Base-by-base conservation (phyloP, 2,888 invertebrate species). In the Campaea margaritaria region DNA sequence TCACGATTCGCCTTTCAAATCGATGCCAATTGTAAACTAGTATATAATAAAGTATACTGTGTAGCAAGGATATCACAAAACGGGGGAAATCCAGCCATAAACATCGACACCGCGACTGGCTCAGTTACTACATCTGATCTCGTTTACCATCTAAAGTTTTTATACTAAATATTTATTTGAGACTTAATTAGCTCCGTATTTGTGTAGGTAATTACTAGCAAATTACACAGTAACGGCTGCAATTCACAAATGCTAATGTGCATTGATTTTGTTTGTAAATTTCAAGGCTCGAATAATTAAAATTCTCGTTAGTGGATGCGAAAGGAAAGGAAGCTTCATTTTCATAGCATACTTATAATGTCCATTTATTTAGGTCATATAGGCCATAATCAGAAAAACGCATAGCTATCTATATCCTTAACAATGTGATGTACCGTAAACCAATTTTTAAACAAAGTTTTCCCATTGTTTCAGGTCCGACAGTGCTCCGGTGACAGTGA, bases 1-100 rank as follows among this genome's bases (percentile, higher is more conserved):
- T 88, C 91, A 90, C 90, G 91, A 91, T 79, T 88, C 80, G 80
- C 91, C 89, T 90, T 91, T 91, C 87, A 85, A 90, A 84, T 80
- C 75, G 78, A 83, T 88, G 85, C 85, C 87, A 88, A 89, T 88
- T 86, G 80, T 84, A 76, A 80, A 79, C 77, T 76, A 72, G n/a
- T n/a, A n/a, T n/a, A n/a, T n/a, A n/a, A n/a, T n/a, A n/a, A n/a
- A n/a, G n/a, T n/a, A n/a, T n/a, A n/a, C n/a, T n/a, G n/a, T n/a
- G n/a, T n/a, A n/a, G 86, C 87, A 86, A 89, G 87, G 88, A 89
- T 88, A 85, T 85, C 83, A 81, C 82, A 83, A 85, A 83, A 79
- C 78, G 70, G 82, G 89, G 91, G 87, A 90, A 91, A 88, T 78
- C 91, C 91, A 80, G 73, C 78, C 74, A 82, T 86, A 83, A 83